Base-by-base conservation (phyloP, 1,140 invertebrate species). In the Ostrea denselamellosa region DNA sequence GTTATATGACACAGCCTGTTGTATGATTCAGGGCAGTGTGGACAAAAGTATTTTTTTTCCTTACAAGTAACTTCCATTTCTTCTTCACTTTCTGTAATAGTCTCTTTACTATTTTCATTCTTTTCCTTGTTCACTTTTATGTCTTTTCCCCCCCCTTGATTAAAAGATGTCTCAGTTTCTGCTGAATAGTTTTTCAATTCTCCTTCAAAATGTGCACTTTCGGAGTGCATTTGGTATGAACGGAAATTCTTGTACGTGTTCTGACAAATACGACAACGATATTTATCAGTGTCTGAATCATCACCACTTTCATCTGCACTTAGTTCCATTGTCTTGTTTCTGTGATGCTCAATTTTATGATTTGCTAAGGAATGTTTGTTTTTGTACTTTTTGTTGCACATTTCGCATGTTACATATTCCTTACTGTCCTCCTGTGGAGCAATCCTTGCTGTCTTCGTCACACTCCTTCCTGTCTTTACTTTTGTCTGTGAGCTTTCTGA, bases 291-390 rank as follows among this genome's bases (percentile, higher is more conserved):
- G 14, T 77, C 68, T 12, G 68, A 77, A 77, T 34, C 68, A 77
- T 9, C 28, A 28, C 68, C 68, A 25, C 68, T 77, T 34, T 77
- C 68, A 17, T 77, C 68, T 12, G 68, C 68, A 34, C 68, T 77
- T 12, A 77, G 68, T 77, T 77, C 68, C 68, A 77, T 77, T 22
- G 68, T 77, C 68, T 77, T 22, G 28, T 34, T 77, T 77, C 28
- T 77, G 68, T 77, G 68, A 34, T 34, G 4, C 28, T 28, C 68
- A 28, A 9, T 34, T 12, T 14, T 28, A 12, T 77, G 68, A 10
- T 25, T 25, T 34, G 25, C 28, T 77, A 77, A 28, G 10, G 68
- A 77, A 22, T 77, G 25, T 28, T 14, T 34, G 28, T 77, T 22
- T 77, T 77, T 77, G 25, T 77, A 77, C 10, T 10, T 25, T 25